Percentiles rank a stretch among this genome's conserved stretches.
Evolutionary conservation across 1,140 invertebrate genomes (phyloP).

Genomic region (Ceratina japonica): DNA sequence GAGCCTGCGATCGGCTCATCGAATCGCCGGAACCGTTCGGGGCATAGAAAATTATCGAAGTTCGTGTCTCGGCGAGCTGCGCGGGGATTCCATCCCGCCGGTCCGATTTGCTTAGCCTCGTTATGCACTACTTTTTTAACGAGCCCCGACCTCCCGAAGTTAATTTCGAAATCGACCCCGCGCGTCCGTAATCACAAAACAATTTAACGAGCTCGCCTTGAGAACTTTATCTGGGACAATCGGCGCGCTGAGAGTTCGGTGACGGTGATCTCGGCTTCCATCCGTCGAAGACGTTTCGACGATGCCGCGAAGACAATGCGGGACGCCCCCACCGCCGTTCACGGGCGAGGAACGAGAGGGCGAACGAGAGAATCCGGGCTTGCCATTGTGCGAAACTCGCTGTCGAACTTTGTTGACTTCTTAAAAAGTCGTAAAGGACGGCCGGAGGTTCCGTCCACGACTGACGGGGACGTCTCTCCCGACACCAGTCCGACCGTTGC

Average conservation of each 20-base stretch:
- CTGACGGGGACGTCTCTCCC: slow-evolving; percentile 51
- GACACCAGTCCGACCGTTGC: slow-evolving; percentile 38
- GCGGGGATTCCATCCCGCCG: neutral
- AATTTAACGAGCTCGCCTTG: slow-evolving; percentile 52
- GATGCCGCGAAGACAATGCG: slow-evolving; percentile 55
- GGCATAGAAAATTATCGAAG: neutral
- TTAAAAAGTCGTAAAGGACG: slow-evolving; percentile 65
- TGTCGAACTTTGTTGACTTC: slow-evolving; percentile 66
- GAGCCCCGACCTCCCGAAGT: slow-evolving; percentile 33
- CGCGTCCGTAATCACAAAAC: slow-evolving; percentile 51
- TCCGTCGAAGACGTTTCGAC: slow-evolving; percentile 21
- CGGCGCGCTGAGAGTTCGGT: slow-evolving; percentile 48
- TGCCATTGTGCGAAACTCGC: slow-evolving; percentile 59
- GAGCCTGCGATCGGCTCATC: neutral
- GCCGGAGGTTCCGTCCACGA: slow-evolving; percentile 53
- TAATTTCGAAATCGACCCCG: slow-evolving; percentile 33
- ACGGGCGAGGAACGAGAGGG: slow-evolving; percentile 1
- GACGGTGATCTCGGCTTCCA: slow-evolving; percentile 30
- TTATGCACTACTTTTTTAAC: slow-evolving; percentile 2
- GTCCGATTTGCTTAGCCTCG: slow-evolving; percentile 13
- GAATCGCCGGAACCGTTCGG: neutral
- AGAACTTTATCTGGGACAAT: slow-evolving; percentile 60
- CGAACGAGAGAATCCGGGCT: slow-evolving; percentile 35
- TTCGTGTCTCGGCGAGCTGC: neutral
- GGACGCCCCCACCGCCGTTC: neutral